Evolutionary conservation across 1,140 invertebrate genomes (phyloP), one percentile per base, ranked within the genome.

Genomic region (Theocolax elegans): DNA sequence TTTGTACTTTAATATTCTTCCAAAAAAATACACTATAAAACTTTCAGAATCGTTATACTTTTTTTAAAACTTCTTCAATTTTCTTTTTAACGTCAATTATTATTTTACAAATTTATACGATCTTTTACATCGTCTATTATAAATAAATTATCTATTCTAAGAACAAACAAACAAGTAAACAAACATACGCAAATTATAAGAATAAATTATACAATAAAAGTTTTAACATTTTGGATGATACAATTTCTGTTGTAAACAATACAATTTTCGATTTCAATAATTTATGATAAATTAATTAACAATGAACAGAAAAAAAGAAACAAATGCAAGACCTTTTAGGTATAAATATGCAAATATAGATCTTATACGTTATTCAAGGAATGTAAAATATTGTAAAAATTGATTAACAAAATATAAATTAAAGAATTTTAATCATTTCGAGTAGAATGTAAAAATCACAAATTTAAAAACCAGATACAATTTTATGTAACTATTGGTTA

Each of bases 311-410:
- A 58, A 58, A 40, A 65, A 38, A 59, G 12, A 56, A 53, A 62
- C 40, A 67, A 62, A 54, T 56, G 51, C 6, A 1, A 54, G 12
- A 35, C 21, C 44, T 31, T 48, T 65, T 10, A 25, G 49, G 70
- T 69, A 54, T 17, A 67, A 51, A 31, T 63, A 65, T 62, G 64
- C 40, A 63, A 51, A 56, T 56, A 65, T 56, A 68, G 29, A 59
- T 72, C 64, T 53, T 60, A 69, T 48, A 17, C 59, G 68, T 72
- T 58, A 72, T 65, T 17, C 53, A 23, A 53, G 42, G 67, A 75
- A 74, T 72, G 21, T 72, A 40, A 65, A 64, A 63, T 60, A 71
- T 60, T 75, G 60, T 63, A 69, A 56, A 70, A n/a, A 49, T 64
- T 9, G 46, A 3, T 44, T 63, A 70, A 70, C 25, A 64, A 56